A percentile compares a stretch with the other conserved stretches of the same genome.
These are phyloP conservation scores for Horisme vitalbata DNA, from an alignment of 2,888 invertebrate species.

Conservation along the genomic window DNA sequence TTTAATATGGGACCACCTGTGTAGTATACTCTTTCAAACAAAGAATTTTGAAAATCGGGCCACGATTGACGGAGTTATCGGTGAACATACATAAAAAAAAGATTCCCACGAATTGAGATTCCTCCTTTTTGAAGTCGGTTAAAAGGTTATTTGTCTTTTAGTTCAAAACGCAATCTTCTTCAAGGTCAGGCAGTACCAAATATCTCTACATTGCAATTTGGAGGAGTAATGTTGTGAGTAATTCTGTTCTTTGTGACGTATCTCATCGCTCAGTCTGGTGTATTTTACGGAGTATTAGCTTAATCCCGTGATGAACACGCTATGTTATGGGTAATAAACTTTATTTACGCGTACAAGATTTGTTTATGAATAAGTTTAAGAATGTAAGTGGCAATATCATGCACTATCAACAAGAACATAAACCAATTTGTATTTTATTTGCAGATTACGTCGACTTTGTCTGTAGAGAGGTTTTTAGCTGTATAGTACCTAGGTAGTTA, in stretches of 20 bases:
- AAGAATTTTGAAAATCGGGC: too few species aligned
- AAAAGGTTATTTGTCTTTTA: too few species aligned
- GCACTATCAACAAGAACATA: background rate
- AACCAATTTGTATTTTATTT: too few species aligned
- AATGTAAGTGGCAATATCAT: conserved; percentile 5
- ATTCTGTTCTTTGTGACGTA: conserved; percentile 37
- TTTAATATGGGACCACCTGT: too few species aligned
- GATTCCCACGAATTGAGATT: too few species aligned
- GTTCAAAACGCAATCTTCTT: background rate
- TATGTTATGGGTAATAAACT: conserved; percentile 15
- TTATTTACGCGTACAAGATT: conserved; percentile 13
- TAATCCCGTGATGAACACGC: conserved; percentile 20
- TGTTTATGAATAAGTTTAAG: conserved; percentile 16
- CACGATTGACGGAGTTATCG: too few species aligned
- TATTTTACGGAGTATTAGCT: conserved; percentile 39
- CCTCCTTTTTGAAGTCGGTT: too few species aligned
- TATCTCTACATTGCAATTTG: conserved; percentile 49
- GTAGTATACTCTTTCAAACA: too few species aligned
- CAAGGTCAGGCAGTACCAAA: conserved; percentile 12
- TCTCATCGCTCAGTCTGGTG: conserved; percentile 38
- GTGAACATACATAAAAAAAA: too few species aligned
- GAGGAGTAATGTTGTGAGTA: conserved; percentile 49
- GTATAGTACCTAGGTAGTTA: too few species aligned
- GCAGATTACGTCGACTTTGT: background rate
- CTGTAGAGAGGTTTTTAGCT: too few species aligned